Base-by-base conservation (phyloP, 2,888 invertebrate species). In the Cyclophora albipunctata region DNA sequence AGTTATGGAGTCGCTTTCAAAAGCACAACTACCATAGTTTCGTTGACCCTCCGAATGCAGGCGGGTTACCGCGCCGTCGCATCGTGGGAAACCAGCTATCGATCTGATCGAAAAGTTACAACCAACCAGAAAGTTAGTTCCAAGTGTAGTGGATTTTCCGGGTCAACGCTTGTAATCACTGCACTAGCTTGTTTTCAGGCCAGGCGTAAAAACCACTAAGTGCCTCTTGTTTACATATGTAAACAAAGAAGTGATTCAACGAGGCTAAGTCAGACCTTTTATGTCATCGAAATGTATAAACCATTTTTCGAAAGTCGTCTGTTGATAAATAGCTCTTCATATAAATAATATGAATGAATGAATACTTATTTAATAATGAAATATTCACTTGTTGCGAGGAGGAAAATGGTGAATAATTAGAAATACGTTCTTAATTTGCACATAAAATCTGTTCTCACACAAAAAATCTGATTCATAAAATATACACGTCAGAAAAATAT, bases 41-140 rank as follows among this genome's bases (percentile, higher is more conserved):
- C 50, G 59, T 54, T 58, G 59, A 66, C 71, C 67, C 66, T 68
- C 68, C 54, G 58, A 69, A 75, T 61, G 53, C 58, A 63, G 71
- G 60, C 62, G 78, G 78, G 75, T 81, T 78, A 78, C 73, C 79
- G 80, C 81, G 81, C 78, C 73, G 77, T 34, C 43, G 37, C 37
- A 37, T 59, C 73, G 83, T 81, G 76, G 72, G 78, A 77, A 79
- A 58, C 63, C 66, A 37, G 5, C 37, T 85, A 88, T 88, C 74
- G 87, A 88, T 87, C 80, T 73, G 66, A 77, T 73, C 68, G 63
- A 69, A 69, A 70, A 59, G 54, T 55, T 54, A 49, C 50, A 52
- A 52, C 57, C 20, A 20, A 20, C 20, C 20, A 20, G 20, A 20
- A 20, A 20, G 20, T 60, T 64, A 62, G 37, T 4, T 5, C 37